phyloP scores from a whole-genome alignment of 1,140 invertebrate genomes.

The Listronotus bonariensis region DNA sequence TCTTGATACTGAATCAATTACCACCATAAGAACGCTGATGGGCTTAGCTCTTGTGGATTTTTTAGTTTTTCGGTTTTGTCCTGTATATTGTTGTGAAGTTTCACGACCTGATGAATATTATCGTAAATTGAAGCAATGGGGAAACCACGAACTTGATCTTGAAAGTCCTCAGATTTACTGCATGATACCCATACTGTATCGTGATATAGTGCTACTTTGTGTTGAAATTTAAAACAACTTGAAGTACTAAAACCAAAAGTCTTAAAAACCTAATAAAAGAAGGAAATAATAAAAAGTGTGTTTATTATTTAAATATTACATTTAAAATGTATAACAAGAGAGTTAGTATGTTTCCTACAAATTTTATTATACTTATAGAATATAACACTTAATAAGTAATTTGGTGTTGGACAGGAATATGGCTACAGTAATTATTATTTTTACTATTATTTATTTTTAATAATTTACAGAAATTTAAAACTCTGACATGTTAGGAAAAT shows the following conservation, averaged over 20 bases:
- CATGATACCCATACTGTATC: constrained; percentile 59
- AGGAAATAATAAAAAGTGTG: no score
- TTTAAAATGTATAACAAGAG: no score
- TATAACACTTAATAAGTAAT: no score
- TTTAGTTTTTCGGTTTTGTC: constrained; percentile 28
- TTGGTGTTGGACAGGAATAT: no score
- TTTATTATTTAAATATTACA: no score
- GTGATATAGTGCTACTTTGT: constrained; percentile 51
- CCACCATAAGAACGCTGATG: constrained; percentile 74
- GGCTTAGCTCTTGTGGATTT: constrained; percentile 39
- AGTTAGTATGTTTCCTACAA: no score
- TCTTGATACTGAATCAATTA: constrained; percentile 81
- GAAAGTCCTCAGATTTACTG: constrained; percentile 35
- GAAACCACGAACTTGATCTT: constrained; percentile 21
- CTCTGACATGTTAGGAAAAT: no score
- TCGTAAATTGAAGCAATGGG: constrained; percentile 53
- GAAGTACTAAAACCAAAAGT: constrained; percentile 45
- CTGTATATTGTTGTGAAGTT: constrained; percentile 50
- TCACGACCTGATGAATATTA: constrained; percentile 59
- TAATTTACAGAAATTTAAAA: no score
- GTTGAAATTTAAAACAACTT: constrained; percentile 55
- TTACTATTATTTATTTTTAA: no score
- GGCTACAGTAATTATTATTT: no score
- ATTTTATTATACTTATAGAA: no score
- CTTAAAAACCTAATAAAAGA: no score